Evolutionary conservation across 2,888 invertebrate species (phyloP), one percentile per base, ranked within the genome.

Genomic region (Caenorhabditis sp.): DNA sequence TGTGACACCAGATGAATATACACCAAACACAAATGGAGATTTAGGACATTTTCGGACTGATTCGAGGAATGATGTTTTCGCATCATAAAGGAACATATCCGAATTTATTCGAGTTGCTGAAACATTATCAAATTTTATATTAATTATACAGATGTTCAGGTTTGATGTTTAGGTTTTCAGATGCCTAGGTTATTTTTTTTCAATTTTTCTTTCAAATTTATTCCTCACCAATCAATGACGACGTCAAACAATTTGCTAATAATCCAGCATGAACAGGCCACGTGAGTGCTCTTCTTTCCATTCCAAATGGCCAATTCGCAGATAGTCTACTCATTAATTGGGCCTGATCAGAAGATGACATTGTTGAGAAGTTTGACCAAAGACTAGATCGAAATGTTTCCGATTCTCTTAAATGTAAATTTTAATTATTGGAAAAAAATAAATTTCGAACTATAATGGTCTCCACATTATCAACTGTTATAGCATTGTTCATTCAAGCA

Each of bases 51-150:
- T 66, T 53, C 73, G 68, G 10, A 84, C 66, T 12, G 82, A 67
- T 21, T 84, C 82, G 27, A 83, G 43, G 31, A 82, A 80, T 12
- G 69, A 38, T 23, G 67, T 62, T 23, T 78, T 81, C 27, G 77
- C 50, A 54, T 84, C 75, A 66, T 63, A 71, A 21, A 80, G 59
- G 50, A 83, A 72, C 78, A 84, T 79, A 26, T 85, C 85, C 2
- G 83, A 72, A 63, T 82, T 83, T 72, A 85, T 83, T 57, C 78
- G 77, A 1, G 80, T 76, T 23, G 84, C 84, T 84, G 56, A 64
- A 81, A 62, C 56, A 12, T 26, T 53, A 12, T 21, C 43, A 25
- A 31, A n/a, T n/a, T n/a, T n/a, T n/a, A n/a, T n/a, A n/a, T n/a
- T n/a, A n/a, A n/a, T n/a, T n/a, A n/a, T 31, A 7, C 31, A 31